Evolutionary conservation across 1,140 invertebrate species (phyloP).

Genomic region (Mercenaria mercenaria): DNA sequence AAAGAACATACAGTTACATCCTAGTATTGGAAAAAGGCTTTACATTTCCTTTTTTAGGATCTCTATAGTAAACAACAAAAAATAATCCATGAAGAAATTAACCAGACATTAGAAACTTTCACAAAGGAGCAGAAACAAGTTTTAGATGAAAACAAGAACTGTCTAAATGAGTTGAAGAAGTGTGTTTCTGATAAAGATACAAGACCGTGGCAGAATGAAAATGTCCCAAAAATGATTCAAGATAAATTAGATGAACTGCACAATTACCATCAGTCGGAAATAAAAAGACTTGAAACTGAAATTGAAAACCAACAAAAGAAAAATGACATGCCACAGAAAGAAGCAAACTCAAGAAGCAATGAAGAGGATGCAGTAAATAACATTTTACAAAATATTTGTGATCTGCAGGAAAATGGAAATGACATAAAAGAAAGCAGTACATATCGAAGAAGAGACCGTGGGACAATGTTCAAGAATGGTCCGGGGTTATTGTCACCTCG

Average conservation of each 20-base stretch:
- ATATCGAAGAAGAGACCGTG: not conserved
- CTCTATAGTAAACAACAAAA: not conserved
- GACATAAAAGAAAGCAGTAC: not conserved
- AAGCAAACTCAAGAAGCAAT: not conserved
- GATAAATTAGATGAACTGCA: slow-evolving; percentile 50
- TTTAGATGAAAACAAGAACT: not conserved
- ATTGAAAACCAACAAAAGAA: slow-evolving; percentile 49
- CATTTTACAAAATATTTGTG: slow-evolving; percentile 47
- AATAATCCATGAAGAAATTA: not conserved
- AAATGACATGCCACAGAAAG: not conserved
- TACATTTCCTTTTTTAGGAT: not conserved
- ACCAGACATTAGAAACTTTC: slow-evolving; percentile 2
- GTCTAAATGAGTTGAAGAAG: slow-evolving; percentile 12
- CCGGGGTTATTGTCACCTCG: slow-evolving; percentile 39
- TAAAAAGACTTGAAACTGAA: slow-evolving; percentile 38
- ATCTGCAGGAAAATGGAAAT: slow-evolving; percentile 23
- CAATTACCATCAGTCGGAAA: slow-evolving; percentile 52
- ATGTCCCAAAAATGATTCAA: slow-evolving; percentile 51
- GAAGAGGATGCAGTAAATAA: not conserved
- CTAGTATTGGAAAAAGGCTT: too few species aligned
- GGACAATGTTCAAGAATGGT: slow-evolving; percentile 33
- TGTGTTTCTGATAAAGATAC: not conserved
- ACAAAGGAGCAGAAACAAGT: not conserved
- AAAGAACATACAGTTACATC: too few species aligned
- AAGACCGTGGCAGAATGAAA: slow-evolving; percentile 52